Evolutionary conservation across 2,113 vertebrate genomes (phyloP).

Genomic region (Xenotilapia longispinis): DNA sequence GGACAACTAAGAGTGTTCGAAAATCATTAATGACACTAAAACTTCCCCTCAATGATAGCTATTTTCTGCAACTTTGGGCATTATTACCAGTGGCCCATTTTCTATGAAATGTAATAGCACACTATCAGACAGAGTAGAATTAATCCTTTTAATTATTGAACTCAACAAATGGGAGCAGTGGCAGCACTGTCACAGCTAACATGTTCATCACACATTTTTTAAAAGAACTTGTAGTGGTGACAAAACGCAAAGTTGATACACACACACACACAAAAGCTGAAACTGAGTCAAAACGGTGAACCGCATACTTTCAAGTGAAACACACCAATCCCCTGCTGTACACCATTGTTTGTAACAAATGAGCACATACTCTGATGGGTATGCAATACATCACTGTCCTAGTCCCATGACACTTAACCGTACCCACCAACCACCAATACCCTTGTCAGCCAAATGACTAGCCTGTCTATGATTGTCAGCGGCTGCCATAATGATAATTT

Average conservation of each 20-base stretch:
- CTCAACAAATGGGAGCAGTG: background rate
- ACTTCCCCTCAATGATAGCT: background rate
- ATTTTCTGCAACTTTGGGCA: background rate
- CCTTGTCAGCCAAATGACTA: conserved; percentile 57
- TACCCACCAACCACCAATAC: conserved; percentile 16
- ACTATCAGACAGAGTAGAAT: background rate
- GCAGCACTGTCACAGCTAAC: background rate
- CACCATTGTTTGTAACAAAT: conserved; percentile 41
- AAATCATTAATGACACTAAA: conserved; percentile 23
- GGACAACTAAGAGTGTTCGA: conserved; percentile 15
- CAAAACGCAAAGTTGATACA: background rate
- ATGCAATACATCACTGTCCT: conserved; percentile 49
- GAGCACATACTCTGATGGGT: conserved; percentile 35
- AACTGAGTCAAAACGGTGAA: background rate
- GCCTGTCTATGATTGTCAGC: conserved; percentile 58
- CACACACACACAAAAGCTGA: background rate
- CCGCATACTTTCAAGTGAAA: background rate
- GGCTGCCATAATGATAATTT: conserved; percentile 45
- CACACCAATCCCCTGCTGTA: conserved; percentile 9
- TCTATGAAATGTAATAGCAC: background rate
- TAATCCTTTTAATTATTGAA: background rate
- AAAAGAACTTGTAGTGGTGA: background rate
- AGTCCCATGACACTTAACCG: conserved; percentile 35
- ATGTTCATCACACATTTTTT: background rate
- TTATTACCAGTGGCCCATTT: conserved; percentile 2